Conservation (phyloP, 2,888 invertebrate genomes). For the Exocentrus adspersus region DNA sequence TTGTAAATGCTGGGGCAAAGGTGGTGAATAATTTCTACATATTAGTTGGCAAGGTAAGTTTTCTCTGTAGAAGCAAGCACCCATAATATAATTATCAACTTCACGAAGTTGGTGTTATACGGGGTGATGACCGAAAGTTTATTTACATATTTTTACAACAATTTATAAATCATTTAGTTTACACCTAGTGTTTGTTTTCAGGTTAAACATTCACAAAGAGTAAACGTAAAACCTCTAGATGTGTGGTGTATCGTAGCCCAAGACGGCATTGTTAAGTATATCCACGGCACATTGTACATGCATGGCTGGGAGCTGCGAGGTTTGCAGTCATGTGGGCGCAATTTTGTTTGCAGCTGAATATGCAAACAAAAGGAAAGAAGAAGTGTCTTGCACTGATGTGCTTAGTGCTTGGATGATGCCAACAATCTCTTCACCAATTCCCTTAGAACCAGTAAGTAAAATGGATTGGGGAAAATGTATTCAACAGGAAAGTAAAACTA, state of each 20-base stretch:
- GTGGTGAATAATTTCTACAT: conserved; percentile 7
- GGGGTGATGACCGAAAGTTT: too few species aligned
- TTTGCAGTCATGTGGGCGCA: conserved; percentile 33
- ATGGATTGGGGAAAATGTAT: conserved; percentile 25
- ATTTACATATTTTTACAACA: too few species aligned
- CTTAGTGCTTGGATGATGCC: conserved; percentile 17
- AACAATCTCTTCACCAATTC: conserved; percentile 4
- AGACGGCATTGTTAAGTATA: conserved; percentile 30
- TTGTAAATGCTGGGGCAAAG: conserved; percentile 8
- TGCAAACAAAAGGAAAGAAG: conserved; percentile 18
- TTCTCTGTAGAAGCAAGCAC: not conserved
- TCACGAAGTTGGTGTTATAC: too few species aligned
- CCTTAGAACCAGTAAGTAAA: conserved; percentile 13
- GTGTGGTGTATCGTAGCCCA: conserved; percentile 31
- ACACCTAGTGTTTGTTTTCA: conserved; percentile 25
- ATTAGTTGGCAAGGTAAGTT: conserved; percentile 24
- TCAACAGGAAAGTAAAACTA: not conserved
- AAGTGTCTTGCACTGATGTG: conserved; percentile 23
- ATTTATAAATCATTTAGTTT: not conserved
- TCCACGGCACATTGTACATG: conserved; percentile 30
- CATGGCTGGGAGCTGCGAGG: conserved; percentile 34
- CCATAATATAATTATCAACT: not conserved
- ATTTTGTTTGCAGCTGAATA: conserved; percentile 24
- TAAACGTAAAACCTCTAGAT: conserved; percentile 22
- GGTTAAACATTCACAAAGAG: conserved; percentile 36